Percentiles rank a stretch among this genome's conserved stretches.
Evolutionary conservation across 2,113 vertebrate genomes (phyloP).

Genomic region (Gobio gobio): DNA sequence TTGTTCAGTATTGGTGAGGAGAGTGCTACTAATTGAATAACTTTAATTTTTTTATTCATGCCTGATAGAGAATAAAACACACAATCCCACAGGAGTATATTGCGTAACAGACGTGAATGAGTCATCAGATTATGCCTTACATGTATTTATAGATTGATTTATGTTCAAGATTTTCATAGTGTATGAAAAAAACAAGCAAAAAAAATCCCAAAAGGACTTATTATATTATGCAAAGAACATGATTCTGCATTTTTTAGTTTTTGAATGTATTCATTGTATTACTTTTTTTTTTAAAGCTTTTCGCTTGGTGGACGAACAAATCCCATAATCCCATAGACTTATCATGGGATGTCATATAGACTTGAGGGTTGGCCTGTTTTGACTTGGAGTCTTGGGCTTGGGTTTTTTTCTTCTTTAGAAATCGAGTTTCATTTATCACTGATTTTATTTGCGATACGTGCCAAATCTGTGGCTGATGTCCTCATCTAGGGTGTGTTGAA

Average conservation of each 20-base stretch:
- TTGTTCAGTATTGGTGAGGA: background rate
- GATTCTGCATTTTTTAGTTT: background rate
- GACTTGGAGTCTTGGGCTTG: background rate
- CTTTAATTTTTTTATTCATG: background rate
- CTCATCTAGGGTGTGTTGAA: conserved; percentile 10
- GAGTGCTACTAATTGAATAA: background rate
- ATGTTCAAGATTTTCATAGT: background rate
- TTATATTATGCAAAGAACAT: background rate
- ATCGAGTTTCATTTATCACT: background rate
- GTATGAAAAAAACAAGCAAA: background rate
- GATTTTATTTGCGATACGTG: background rate
- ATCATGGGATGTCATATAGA: background rate
- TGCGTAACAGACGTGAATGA: background rate
- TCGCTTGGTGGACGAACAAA: background rate
- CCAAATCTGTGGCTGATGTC: background rate
- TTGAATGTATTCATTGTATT: background rate
- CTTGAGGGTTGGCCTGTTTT: background rate
- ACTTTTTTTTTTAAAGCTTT: background rate
- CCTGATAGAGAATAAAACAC: background rate
- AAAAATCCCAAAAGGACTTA: background rate
- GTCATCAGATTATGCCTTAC: background rate
- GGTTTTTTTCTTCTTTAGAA: background rate
- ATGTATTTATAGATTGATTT: background rate
- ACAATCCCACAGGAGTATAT: background rate
- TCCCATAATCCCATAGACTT: background rate